Evolutionary conservation across 2,797 vertebrate species (phyloP).

Genomic region (Sebastes elongatus): DNA sequence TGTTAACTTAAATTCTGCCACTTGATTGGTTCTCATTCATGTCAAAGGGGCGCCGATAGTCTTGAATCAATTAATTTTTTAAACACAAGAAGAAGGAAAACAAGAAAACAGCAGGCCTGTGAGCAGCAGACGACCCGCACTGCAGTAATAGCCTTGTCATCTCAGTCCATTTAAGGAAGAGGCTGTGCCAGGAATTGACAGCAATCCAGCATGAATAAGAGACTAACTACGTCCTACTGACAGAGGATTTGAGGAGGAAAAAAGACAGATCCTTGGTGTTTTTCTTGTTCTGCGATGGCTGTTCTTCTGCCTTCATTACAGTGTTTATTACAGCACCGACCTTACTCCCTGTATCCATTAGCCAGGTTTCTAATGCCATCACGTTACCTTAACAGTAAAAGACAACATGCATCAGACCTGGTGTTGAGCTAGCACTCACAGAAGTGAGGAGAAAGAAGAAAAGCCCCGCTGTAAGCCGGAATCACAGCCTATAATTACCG

Average conservation of each 20-base stretch:
- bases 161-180: slow-evolving; percentile 66
- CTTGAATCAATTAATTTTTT: slow-evolving; percentile 10
- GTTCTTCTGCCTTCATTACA: neutral
- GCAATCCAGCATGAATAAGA: slow-evolving; percentile 67
- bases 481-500: slow-evolving; percentile 74
- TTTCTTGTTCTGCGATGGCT: neutral
- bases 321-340: slow-evolving; percentile 14
- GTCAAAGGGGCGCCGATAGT: neutral
- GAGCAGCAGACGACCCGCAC: slow-evolving; percentile 46
- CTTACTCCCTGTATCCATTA: slow-evolving; percentile 17
- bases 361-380: slow-evolving; percentile 34
- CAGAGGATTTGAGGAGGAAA: slow-evolving; percentile 21
- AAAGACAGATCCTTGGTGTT: slow-evolving; percentile 9
- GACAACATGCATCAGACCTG: neutral
- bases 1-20: slow-evolving; percentile 20
- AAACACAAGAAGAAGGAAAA: slow-evolving; percentile 9
- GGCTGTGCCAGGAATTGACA: slow-evolving; percentile 61
- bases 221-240: slow-evolving; percentile 66
- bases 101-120: slow-evolving; percentile 28
- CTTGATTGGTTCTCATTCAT: slow-evolving; percentile 29
- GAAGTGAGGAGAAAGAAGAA: slow-evolving; percentile 25
- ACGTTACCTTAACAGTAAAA: slow-evolving; percentile 17
- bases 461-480: slow-evolving; percentile 20
- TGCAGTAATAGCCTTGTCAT: slow-evolving; percentile 65
- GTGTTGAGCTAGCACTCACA: slow-evolving; percentile 14